Evolutionary conservation across 2,888 invertebrate genomes (phyloP), one percentile per base, ranked within the genome.

Genomic region (Allolobophora icterica): DNA sequence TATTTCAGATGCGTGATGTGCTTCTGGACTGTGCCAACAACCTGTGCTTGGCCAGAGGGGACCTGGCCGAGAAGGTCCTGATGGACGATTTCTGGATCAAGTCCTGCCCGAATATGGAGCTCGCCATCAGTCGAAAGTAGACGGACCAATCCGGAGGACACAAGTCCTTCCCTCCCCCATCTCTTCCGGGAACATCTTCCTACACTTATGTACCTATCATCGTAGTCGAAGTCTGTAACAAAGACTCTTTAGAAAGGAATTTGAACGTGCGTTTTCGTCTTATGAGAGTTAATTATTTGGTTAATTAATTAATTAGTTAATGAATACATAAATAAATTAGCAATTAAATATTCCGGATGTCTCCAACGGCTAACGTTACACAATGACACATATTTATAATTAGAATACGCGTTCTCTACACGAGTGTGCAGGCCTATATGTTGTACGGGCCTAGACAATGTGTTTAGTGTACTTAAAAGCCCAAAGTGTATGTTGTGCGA

Each of bases 11-110:
- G 87, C 87, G 87, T 87, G 87, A 87, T 38, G 87, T 87, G 3
- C 87, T 87, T 35, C 87, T 87, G 38, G 87, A 87, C 87, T 87
- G 87, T 30, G 87, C 87, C 87, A 87, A 87, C 87, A 87, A 87
- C 38, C 87, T 87, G 21, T 87, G 87, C 38, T n/a, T 87, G 34
- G 87, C 87, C 34, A 33, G 87, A 34, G 87, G 87, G 0, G 87
- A 87, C 87, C 34, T 87, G n/a, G 87, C 87, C 21, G 87, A 34
- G 87, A 87, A 87, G 87, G 38, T 87, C 8, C 6, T 87, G 17
- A 87, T 35, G 87, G 87, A 87, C 35, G 87, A 87, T 0, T 87
- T 87, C 38, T 87, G 87, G 87, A 87, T 87, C 87, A 87, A 87
- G 87, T 87, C 87, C 35, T 87, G 87, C 8, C 87, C 87, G 38